phyloP scores from a whole-genome alignment of 2,888 invertebrate genomes.

The Tiliacea aurago region DNA sequence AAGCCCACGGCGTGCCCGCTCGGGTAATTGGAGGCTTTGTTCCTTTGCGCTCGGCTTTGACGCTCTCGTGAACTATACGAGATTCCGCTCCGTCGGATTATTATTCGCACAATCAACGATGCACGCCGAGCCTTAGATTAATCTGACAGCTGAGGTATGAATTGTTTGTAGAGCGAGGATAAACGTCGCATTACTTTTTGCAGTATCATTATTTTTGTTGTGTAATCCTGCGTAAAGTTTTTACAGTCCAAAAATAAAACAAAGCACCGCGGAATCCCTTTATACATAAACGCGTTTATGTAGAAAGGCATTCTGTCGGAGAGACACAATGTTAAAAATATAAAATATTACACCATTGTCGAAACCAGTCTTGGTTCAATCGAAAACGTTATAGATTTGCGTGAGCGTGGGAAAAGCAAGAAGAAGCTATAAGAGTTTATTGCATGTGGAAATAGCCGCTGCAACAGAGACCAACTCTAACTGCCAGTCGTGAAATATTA shows the following conservation, averaged over 20 bases:
- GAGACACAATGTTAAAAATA: constrained; percentile 65
- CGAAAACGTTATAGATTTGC: constrained; percentile 69
- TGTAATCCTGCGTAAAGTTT: constrained; percentile 68
- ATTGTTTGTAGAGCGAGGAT: constrained; percentile 78
- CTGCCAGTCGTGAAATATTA: constrained; percentile 60
- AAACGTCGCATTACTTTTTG: constrained; percentile 80
- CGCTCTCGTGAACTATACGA: constrained; percentile 82
- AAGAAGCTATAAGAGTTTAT: constrained; percentile 65
- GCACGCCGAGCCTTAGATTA: constrained; percentile 81
- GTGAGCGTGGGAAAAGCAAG: constrained; percentile 73
- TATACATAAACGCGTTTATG: constrained; percentile 57
- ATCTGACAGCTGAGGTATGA: constrained; percentile 85
- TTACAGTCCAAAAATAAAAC: constrained; percentile 69
- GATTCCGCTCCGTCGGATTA: constrained; percentile 79
- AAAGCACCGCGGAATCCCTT: constrained; percentile 59
- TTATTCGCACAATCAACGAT: constrained; percentile 87
- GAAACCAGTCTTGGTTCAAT: constrained; percentile 61
- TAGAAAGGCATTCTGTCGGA: constrained; percentile 62
- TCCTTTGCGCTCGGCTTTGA: constrained; percentile 87
- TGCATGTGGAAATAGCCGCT: constrained; percentile 68
- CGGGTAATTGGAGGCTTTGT: constrained; percentile 90
- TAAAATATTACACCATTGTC: constrained; percentile 73
- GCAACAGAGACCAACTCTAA: constrained; percentile 59
- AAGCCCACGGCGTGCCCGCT: constrained; percentile 89
- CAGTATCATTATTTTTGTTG: constrained; percentile 69